Percentiles rank a stretch among this genome's conserved stretches.
Conservation (phyloP, 2,797 vertebrate genomes). For the Phoeniculus purpureus region DNA sequence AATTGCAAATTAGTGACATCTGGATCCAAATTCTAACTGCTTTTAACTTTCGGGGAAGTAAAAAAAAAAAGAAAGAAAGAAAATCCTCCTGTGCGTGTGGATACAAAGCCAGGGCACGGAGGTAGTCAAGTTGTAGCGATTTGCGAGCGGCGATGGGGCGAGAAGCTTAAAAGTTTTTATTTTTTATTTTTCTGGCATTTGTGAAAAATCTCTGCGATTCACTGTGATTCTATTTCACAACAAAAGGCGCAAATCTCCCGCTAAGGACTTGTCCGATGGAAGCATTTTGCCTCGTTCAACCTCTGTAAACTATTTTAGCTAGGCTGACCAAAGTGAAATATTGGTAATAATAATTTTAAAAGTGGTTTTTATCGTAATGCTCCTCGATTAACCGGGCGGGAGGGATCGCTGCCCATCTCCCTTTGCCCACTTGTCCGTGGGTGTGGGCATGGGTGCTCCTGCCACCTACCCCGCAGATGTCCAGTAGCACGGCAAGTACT, state of each 20-base stretch:
- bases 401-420: background rate
- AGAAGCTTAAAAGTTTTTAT: background rate
- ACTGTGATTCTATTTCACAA: background rate
- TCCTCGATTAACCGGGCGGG: background rate
- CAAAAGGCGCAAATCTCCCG: background rate
- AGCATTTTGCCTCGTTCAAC: background rate
- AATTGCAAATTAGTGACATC: conserved; percentile 50
- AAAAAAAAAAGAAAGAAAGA: background rate
- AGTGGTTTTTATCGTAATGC: background rate
- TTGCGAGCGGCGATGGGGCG: background rate
- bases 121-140: background rate
- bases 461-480: background rate
- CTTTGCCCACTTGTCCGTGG: background rate
- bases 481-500: background rate
- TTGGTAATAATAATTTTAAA: background rate
- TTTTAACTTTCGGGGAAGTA: conserved; percentile 19
- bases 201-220: background rate
- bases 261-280: background rate
- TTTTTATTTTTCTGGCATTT: background rate
- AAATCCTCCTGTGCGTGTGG: background rate
- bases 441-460: background rate
- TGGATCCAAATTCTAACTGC: conserved; percentile 28
- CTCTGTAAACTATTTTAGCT: background rate
- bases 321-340: background rate
- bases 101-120: background rate